Base-by-base conservation (phyloP, 2,113 vertebrate species). In the Nicator chloris region DNA sequence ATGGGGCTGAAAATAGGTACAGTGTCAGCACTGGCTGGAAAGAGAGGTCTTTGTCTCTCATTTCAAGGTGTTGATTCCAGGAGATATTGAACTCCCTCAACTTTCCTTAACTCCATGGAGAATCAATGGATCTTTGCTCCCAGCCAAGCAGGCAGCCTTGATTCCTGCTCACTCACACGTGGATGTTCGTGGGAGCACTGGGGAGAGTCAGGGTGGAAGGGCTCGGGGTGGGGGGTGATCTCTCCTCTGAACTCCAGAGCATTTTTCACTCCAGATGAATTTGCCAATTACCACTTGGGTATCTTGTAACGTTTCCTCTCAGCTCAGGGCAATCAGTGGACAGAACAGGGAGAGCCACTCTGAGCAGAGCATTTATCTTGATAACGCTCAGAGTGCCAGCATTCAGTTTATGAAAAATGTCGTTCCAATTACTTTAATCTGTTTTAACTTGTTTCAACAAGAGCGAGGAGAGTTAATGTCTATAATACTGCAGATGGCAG, bases 371-470 rank as follows among this genome's bases (percentile, higher is more conserved):
- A 53, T 94, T 94, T 86, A 22, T 91, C 88, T 90, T 75, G 51
- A 37, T 72, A 91, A 64, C 66, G 53, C 73, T 75, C 70, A 60
- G 11, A 20, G 49, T 85, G 63, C 47, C 86, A 87, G n/a, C 6
- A n/a, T 57, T 61, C 50, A 37, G 20, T 57, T 79, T 72, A 83
- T 82, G 86, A 94, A 94, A 86, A 91, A 66, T 87, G 45, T 71
- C 78, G 83, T 90, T 89, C 73, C 88, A 95, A 60, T 93, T 86
- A 71, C 37, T 69, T 47, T 86, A 88, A 94, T 88, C 64, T 88
- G 42, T 78, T 75, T 64, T 85, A 82, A 85, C 68, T 95, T 76
- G 35, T 79, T 89, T 90, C 81, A 89, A 31, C 30, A 70, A 66
- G 88, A 93, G 40, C 0, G 1, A 89, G 40, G 73, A 51, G 33